Conservation (phyloP, 2,888 invertebrate genomes). For the Diarsia dahlii region DNA sequence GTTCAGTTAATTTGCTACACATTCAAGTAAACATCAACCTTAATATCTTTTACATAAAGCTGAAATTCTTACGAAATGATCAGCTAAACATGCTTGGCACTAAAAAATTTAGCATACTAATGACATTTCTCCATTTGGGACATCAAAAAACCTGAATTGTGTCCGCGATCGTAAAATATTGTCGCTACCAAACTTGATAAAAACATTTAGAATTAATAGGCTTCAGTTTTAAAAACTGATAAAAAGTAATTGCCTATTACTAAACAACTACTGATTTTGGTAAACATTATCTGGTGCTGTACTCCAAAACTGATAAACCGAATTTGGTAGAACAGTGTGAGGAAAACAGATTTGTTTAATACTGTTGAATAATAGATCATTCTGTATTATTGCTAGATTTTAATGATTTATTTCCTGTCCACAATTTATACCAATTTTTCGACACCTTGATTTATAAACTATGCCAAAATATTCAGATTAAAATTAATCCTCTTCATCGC, state of each 20-base stretch:
- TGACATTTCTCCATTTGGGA: slow-evolving; percentile 67
- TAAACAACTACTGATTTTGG: slow-evolving; percentile 51
- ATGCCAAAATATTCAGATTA: slow-evolving; percentile 36
- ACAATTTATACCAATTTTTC: slow-evolving; percentile 6
- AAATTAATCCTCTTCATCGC: slow-evolving; percentile 41
- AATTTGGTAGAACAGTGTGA: neutral
- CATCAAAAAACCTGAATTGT: slow-evolving; percentile 67
- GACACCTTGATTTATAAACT: slow-evolving; percentile 32
- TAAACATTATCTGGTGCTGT: neutral
- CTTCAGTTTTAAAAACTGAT: slow-evolving; percentile 54
- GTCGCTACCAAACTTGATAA: slow-evolving; percentile 71
- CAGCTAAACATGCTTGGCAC: slow-evolving; percentile 27
- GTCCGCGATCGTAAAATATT: slow-evolving; percentile 69
- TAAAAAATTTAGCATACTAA: slow-evolving; percentile 71
- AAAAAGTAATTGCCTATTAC: slow-evolving; percentile 57
- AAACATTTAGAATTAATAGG: slow-evolving; percentile 71
- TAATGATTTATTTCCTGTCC: slow-evolving; percentile 7
- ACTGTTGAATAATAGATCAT: neutral
- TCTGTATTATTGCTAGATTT: neutral
- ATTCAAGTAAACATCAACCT: slow-evolving; percentile 12
- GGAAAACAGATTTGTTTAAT: neutral
- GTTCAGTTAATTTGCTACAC: slow-evolving; percentile 13
- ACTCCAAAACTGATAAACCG: slow-evolving; percentile 5
- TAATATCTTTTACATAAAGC: neutral
- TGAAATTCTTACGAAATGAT: neutral